A percentile compares a stretch with the other conserved stretches of the same genome.
phyloP scores from a whole-genome alignment of 2,888 invertebrate species.

The Mimas tiliae region DNA sequence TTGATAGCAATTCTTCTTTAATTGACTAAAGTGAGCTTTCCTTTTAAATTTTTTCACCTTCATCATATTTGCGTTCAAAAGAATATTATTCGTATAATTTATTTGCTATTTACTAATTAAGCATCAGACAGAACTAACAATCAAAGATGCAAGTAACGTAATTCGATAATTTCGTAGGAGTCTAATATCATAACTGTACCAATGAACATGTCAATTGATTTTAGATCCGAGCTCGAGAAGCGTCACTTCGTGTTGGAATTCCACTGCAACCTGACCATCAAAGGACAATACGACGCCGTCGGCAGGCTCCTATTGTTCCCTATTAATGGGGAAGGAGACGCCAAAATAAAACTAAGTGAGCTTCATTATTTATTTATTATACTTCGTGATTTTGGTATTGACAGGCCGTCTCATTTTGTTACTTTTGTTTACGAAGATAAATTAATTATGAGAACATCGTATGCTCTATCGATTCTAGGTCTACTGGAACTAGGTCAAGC shows the following conservation, averaged over 20 bases:
- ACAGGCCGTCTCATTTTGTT: not conserved
- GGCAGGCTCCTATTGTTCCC: conserved; percentile 71
- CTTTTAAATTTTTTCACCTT: too few relatives aligned
- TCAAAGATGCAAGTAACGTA: too few relatives aligned
- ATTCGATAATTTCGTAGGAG: not conserved
- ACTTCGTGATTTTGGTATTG: conserved; percentile 25
- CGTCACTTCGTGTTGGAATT: conserved; percentile 67
- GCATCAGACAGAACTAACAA: too few relatives aligned
- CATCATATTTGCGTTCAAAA: too few relatives aligned
- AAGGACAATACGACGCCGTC: conserved; percentile 69
- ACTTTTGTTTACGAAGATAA: not conserved
- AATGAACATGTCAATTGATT: conserved; percentile 34
- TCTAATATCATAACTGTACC: not conserved
- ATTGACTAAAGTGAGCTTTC: too few relatives aligned
- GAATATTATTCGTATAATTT: too few relatives aligned
- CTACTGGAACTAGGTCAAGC: too few relatives aligned
- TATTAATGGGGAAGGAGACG: conserved; percentile 76
- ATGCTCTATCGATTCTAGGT: not conserved
- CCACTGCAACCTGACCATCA: conserved; percentile 74
- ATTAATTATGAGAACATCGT: not conserved
- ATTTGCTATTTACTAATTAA: too few relatives aligned
- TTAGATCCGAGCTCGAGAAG: conserved; percentile 70
- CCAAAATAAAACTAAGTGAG: conserved; percentile 75
- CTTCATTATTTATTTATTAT: conserved; percentile 33
- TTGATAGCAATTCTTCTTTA: too few relatives aligned